Conservation (phyloP, 2,797 vertebrate species). For the Malurus leucopterus region DNA sequence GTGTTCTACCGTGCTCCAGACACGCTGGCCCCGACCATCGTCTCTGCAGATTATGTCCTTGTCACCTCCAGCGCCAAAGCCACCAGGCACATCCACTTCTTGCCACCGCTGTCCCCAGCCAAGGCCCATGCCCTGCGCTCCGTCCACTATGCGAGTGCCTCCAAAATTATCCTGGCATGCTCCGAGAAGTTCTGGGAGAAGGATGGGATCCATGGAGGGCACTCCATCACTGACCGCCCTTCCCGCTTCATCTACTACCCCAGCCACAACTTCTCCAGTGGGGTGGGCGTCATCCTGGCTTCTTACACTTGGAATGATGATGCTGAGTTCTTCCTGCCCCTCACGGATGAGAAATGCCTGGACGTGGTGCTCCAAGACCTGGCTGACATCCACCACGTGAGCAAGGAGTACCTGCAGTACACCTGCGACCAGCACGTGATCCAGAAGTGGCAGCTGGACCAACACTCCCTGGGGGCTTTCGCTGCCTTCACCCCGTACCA, state of each 20-base stretch:
- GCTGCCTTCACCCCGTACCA: constrained; percentile 61
- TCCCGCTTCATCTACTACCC: constrained; percentile 63
- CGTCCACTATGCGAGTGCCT: constrained; percentile 5
- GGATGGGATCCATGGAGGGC: constrained; percentile 39
- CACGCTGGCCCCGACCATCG: rapidly evolving
- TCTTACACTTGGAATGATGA: constrained; percentile 51
- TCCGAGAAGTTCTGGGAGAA: constrained; percentile 57
- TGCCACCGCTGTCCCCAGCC: not conserved
- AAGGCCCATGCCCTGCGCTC: constrained; percentile 47
- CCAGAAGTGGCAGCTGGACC: constrained; percentile 60
- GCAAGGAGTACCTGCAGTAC: not conserved
- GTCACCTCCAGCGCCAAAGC: constrained; percentile 50
- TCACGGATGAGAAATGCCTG: not conserved
- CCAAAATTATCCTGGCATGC: constrained; percentile 55
- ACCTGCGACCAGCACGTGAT: not conserved
- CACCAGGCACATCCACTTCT: constrained; percentile 50
- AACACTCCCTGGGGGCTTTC: not conserved
- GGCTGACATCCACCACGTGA: constrained; percentile 5
- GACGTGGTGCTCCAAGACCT: constrained; percentile 53
- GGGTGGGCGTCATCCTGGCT: constrained; percentile 29
- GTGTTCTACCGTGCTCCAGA: not conserved
- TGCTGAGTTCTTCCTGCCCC: constrained; percentile 25
- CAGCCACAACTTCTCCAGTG: constrained; percentile 36
- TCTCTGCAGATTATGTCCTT: not conserved
- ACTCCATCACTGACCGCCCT: constrained; percentile 48